Base-by-base conservation (phyloP, 2,797 vertebrate species). In the Girardinus metallicus region DNA sequence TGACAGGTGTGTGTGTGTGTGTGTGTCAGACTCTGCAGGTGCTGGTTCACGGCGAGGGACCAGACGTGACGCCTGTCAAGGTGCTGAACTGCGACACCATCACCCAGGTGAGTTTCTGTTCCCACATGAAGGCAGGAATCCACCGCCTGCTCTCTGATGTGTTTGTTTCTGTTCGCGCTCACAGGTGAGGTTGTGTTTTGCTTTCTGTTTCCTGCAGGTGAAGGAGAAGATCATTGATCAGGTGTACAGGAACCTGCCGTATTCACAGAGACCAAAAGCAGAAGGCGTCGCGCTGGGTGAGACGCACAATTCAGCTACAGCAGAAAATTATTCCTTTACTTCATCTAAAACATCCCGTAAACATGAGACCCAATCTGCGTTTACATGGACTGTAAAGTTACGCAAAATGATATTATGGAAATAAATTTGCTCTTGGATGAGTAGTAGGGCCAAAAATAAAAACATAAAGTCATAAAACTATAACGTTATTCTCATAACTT, bases 151-250 rank as follows among this genome's bases (percentile, higher is more conserved):
- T 6, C 44, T 29, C 16, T 62, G 31, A 66, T 18, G 12, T 4
- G 34, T 53, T 2, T 9, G 10, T 26, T 11, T 79, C 1, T 12
- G 15, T n/a, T 13, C 0, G 16, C n/a, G 10, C 16, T 29, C 7
- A 0, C 26, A n/a, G 60, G 43, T 79, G 21, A 66, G 60, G 6
- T 23, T 11, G 3, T 26, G 1, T 39, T 41, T 51, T 16, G 0
- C 15, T 39, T 41, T 51, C 15, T 75, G 0, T 78, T 26, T 9
- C 21, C 16, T 55, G 0, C 87, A 94, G 95, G 98, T 99, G 77
- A 99, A 99, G 87, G 99, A 99, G 88, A 99, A 99, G 95, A 97
- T 99, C 89, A 97, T 99, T 1, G 99, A 99, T 82, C 98, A 99
- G 94, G 99, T 99, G 57, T 99, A 98, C 92, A 96, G 97, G 85